Conservation (phyloP, 92 coral and sea anemone genomes). For the Plumapathes pennacea region DNA sequence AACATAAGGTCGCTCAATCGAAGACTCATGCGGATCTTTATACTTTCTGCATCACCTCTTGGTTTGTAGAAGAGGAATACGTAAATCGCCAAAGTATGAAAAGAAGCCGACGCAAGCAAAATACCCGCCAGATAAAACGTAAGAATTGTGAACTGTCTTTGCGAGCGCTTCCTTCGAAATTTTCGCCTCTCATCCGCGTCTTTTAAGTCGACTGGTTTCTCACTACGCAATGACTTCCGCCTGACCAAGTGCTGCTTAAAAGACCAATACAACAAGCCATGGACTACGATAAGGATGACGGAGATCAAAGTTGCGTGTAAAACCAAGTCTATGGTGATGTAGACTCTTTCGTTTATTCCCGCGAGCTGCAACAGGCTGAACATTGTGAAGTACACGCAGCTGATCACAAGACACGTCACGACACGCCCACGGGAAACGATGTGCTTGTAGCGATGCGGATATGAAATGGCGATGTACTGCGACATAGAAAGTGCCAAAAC, state of each 20-base stretch:
- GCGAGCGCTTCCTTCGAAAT: conserved; percentile 32
- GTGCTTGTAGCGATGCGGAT: conserved; percentile 68
- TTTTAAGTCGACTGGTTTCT: conserved; percentile 1
- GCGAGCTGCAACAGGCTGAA: conserved; percentile 61
- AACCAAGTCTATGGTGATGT: conserved; percentile 56
- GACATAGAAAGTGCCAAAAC: conserved; percentile 73
- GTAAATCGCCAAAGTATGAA: conserved; percentile 68
- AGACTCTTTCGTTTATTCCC: conserved; percentile 42
- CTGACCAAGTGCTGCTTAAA: conserved; percentile 51
- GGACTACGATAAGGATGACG: conserved; percentile 45
- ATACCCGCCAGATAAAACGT: conserved; percentile 73
- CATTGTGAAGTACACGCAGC: conserved; percentile 55
- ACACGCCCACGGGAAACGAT: conserved; percentile 61
- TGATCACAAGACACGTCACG: conserved; percentile 37
- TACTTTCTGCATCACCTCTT: conserved; percentile 26
- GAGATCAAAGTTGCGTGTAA: conserved; percentile 70
- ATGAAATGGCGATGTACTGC: conserved; percentile 72
- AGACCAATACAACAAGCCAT: conserved; percentile 53
- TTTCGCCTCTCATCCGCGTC: conserved; percentile 1
- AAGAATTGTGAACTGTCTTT: conserved; percentile 74
- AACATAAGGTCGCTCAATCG: conserved; percentile 78
- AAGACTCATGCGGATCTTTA: conserved; percentile 51
- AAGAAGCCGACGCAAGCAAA: conserved; percentile 64
- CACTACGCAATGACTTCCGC: conserved; percentile 26
- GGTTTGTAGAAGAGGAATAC: conserved; percentile 48